phyloP scores from a whole-genome alignment of 2,888 invertebrate species.

The Chrysolina haemoptera region DNA sequence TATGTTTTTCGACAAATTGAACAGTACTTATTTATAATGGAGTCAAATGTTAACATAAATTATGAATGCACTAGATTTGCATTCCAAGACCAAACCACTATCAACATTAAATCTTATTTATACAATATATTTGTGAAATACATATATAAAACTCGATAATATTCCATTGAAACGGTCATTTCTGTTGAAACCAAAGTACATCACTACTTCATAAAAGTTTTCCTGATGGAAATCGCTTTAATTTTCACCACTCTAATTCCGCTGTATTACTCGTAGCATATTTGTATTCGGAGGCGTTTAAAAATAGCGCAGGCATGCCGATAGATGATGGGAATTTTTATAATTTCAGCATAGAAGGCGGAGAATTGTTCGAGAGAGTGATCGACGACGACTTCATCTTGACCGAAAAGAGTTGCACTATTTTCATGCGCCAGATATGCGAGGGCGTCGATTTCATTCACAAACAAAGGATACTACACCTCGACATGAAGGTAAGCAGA shows the following conservation, averaged over 20 bases:
- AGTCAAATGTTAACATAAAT: too few relatives aligned
- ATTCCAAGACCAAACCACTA: too few relatives aligned
- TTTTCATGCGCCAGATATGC: slow-evolving; percentile 98
- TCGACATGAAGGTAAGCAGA: slow-evolving; percentile 92
- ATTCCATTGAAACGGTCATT: too few relatives aligned
- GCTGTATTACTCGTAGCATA: neutral
- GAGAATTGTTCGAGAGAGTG: slow-evolving; percentile 98
- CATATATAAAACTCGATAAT: too few relatives aligned
- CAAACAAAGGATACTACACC: slow-evolving; percentile 93
- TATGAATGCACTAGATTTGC: too few relatives aligned
- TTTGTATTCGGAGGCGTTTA: slow-evolving; percentile 29
- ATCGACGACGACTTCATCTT: slow-evolving; percentile 98
- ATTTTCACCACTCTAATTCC: neutral
- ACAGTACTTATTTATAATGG: too few relatives aligned
- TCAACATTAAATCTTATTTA: too few relatives aligned
- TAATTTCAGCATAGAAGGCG: slow-evolving; percentile 90
- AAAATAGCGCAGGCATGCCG: slow-evolving; percentile 28
- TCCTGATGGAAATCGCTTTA: neutral
- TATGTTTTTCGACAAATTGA: too few relatives aligned
- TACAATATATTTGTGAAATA: too few relatives aligned
- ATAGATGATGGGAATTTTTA: neutral
- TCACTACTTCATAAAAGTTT: too few relatives aligned
- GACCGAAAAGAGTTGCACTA: slow-evolving; percentile 95
- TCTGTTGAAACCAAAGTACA: too few relatives aligned
- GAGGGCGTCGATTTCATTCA: slow-evolving; percentile 99